Conservation (phyloP, 2,113 vertebrate genomes). For the Chlorodrepanis virens region DNA sequence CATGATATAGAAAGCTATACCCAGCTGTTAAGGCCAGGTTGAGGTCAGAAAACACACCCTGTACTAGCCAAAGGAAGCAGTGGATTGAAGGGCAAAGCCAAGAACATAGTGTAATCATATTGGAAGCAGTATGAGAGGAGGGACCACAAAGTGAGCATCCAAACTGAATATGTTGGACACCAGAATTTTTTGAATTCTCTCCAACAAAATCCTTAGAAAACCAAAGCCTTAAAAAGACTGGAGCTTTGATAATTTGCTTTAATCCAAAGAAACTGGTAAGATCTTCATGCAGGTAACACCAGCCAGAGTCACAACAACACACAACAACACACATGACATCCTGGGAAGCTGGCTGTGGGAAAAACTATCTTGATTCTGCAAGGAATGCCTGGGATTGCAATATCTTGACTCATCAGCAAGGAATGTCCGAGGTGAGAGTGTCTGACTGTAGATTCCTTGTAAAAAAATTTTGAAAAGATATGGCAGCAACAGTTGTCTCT, state of each 20-base stretch:
- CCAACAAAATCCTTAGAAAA: rapidly evolving
- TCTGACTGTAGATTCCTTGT: not conserved
- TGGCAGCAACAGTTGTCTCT: not conserved
- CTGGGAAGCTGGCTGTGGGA: rapidly evolving
- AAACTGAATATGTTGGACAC: rapidly evolving
- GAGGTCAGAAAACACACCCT: not conserved
- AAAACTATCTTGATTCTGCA: not conserved
- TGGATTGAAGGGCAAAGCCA: not conserved
- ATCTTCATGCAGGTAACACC: not conserved
- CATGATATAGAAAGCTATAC: not conserved
- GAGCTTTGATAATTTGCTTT: not conserved
- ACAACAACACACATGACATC: not conserved
- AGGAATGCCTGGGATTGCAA: not conserved
- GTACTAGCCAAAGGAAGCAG: not conserved
- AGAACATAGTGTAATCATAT: rapidly evolving
- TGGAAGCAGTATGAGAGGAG: not conserved
- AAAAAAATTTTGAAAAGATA: not conserved
- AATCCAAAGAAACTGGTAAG: not conserved
- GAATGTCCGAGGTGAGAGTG: rapidly evolving
- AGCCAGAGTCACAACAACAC: not conserved
- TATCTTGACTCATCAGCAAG: rapidly evolving
- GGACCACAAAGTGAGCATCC: not conserved
- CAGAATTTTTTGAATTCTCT: not conserved
- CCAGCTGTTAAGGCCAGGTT: not conserved
- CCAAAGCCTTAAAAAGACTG: not conserved